Conservation (phyloP, 30 jellyfish, hydroid and myxozoan genomes). For the Turritopsis rubra region DNA sequence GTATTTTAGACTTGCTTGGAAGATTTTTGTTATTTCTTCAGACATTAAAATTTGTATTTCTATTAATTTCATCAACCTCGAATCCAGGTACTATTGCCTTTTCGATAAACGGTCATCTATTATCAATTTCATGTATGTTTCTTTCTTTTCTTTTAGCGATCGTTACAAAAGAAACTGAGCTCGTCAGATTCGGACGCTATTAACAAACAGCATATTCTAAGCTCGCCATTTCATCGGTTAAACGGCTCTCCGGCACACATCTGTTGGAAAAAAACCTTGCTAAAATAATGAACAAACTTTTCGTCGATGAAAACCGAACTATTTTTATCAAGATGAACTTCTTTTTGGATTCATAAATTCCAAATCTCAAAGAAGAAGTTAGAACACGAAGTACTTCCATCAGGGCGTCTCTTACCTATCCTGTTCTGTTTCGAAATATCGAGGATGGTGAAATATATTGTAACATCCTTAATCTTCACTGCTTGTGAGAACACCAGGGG, state of each 20-base stretch:
- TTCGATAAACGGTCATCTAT: not conserved
- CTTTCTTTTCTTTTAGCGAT: conserved; percentile 20
- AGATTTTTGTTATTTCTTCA: too few relatives aligned
- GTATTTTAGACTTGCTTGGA: too few relatives aligned
- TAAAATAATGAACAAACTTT: not conserved
- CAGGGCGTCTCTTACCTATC: not conserved
- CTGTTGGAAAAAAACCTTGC: conserved; percentile 1
- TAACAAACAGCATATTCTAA: conserved; percentile 14
- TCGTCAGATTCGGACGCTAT: conserved; percentile 30
- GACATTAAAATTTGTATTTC: too few relatives aligned
- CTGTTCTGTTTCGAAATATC: not conserved
- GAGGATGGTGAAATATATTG: not conserved
- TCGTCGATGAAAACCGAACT: not conserved
- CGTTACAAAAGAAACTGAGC: conserved; percentile 36
- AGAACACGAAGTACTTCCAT: not conserved
- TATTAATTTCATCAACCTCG: too few relatives aligned
- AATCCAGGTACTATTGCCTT: not conserved
- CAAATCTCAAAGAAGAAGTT: not conserved
- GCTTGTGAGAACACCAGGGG: too few relatives aligned
- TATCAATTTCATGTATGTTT: not conserved
- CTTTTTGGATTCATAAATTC: not conserved
- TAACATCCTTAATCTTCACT: too few relatives aligned
- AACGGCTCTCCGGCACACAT: conserved; percentile 3
- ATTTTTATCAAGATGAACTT: not conserved
- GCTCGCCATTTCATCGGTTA: conserved; percentile 2